A percentile compares a stretch with the other conserved stretches of the same genome.
These are phyloP conservation scores for Hydrotaea diabolus DNA, from an alignment of 2,888 invertebrate species.

Conservation along the genomic window DNA sequence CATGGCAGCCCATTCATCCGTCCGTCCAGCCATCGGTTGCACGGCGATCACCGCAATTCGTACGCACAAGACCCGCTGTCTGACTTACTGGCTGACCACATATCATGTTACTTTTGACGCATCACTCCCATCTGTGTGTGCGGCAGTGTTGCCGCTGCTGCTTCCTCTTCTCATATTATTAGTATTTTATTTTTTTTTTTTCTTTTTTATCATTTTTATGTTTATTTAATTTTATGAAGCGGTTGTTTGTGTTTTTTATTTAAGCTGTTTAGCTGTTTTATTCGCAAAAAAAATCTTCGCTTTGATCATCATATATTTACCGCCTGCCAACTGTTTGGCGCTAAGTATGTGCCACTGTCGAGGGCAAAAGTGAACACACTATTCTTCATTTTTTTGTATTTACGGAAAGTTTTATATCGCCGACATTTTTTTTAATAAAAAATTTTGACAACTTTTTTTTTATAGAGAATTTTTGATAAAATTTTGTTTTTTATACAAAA, in stretches of 20 bases:
- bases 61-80: slow-evolving; percentile 55
- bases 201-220: slow-evolving; percentile 37
- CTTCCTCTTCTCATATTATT: slow-evolving; percentile 5
- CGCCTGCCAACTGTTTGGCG: slow-evolving; percentile 52
- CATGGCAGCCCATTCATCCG: not conserved
- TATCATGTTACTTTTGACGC: slow-evolving; percentile 64
- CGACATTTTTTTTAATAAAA: too few relatives aligned
- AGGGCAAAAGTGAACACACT: not conserved
- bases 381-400: too few relatives aligned
- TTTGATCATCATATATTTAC: slow-evolving; percentile 65
- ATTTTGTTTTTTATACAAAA: too few relatives aligned
- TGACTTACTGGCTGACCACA: slow-evolving; percentile 61
- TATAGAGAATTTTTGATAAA: too few relatives aligned
- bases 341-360: not conserved
- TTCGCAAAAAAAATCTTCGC: slow-evolving; percentile 56
- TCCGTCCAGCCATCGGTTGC: not conserved
- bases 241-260: slow-evolving; percentile 63
- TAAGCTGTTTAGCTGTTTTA: slow-evolving; percentile 63
- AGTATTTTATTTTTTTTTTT: too few relatives aligned
- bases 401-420: not conserved
- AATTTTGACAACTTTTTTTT: too few relatives aligned
- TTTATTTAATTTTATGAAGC: slow-evolving; percentile 52
- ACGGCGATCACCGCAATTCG: slow-evolving; percentile 12
- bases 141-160: slow-evolving; percentile 1
- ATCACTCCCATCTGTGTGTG: slow-evolving; percentile 54